Conservation (phyloP, 2,888 invertebrate species). For the Odontothrips loti region DNA sequence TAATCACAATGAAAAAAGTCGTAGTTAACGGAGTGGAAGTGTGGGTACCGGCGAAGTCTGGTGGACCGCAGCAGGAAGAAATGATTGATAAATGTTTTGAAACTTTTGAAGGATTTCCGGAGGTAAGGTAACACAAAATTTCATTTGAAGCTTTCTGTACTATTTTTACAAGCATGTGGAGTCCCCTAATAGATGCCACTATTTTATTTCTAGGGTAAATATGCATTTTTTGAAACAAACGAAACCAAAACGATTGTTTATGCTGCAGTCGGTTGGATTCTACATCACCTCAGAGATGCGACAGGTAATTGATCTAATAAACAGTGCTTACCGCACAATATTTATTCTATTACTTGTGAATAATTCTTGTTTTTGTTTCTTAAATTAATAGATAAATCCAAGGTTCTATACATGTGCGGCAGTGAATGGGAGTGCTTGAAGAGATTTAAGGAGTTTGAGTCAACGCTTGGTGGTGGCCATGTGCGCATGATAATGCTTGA, state of each 20-base stretch:
- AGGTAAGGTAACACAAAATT: too few species aligned
- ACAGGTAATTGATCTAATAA: not conserved
- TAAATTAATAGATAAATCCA: not conserved
- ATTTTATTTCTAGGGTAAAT: not conserved
- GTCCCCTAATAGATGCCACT: too few species aligned
- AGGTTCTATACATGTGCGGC: not conserved
- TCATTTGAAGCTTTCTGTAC: too few species aligned
- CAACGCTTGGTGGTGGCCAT: not conserved
- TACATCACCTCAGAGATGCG: not conserved
- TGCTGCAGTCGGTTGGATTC: not conserved
- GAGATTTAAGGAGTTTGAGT: not conserved
- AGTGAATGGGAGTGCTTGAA: not conserved
- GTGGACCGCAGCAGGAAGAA: too few species aligned
- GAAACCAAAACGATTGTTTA: not conserved
- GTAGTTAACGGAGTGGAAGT: too few species aligned
- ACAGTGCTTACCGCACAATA: not conserved
- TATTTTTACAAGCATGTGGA: too few species aligned
- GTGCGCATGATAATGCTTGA: not conserved
- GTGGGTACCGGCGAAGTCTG: too few species aligned
- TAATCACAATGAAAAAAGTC: too few species aligned
- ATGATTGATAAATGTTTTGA: too few species aligned
- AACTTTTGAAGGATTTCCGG: too few species aligned
- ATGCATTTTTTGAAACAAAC: not conserved
- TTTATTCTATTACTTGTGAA: not conserved
- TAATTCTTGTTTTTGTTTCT: not conserved